Evolutionary conservation across 2,888 invertebrate genomes (phyloP), one percentile per base, ranked within the genome.

Genomic region (Aporophyla lueneburgensis): DNA sequence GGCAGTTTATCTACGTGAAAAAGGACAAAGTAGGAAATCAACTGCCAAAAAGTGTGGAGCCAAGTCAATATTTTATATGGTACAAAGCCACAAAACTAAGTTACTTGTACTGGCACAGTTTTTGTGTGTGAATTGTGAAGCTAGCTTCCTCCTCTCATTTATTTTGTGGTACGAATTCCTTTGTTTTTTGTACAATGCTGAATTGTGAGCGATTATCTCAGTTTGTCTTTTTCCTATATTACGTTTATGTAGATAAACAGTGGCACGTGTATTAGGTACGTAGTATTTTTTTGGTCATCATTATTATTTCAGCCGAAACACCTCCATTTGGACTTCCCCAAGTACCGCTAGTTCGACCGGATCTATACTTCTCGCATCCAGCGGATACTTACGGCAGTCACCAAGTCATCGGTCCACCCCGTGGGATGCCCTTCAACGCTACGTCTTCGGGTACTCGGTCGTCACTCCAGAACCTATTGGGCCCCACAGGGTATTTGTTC

Each of bases 171-270:
- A 75, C 67, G 33, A 71, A 71, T 75, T 85, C 81, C 77, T 81
- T 89, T 89, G 86, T 85, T 86, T 90, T 88, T 88, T 85, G 89
- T 87, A 86, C 78, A 77, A 82, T 80, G 59, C 81, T 79, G 80
- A 86, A 85, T 80, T 78, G 77, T 66, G 71, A 58, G 77, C 77
- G 75, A 86, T 84, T 81, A 76, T 83, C 85, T 74, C 70, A 40
- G 70, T 76, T 59, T 74, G 71, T 75, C 58, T 78, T 75, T 80
- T 83, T 76, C 59, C 58, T 78, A 51, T n/a, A 51, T 66, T 43
- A 71, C 66, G 59, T 51, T 67, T 43, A 66, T 69, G 73, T 63
- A 51, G 51, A 56, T 51, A 66, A 71, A 71, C 59, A 51, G 58
- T 53, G 21, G 58, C 40, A 66, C 1, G 5, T 54, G 27, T 14